Evolutionary conservation across 2,888 invertebrate genomes (phyloP), one percentile per base, ranked within the genome.

Genomic region (Acleris literana): DNA sequence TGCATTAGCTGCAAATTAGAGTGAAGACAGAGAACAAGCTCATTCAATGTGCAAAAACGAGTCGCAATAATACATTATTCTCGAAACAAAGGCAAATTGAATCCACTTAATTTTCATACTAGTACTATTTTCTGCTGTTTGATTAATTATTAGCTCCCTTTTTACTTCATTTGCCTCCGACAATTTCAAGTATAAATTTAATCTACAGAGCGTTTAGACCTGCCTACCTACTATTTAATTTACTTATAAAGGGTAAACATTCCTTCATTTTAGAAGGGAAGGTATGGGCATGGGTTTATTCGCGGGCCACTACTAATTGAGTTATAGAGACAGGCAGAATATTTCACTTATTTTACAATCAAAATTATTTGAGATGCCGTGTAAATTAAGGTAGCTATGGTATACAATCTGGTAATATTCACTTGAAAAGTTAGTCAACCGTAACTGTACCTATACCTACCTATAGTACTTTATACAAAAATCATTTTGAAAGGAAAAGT

Each of bases 1-100:
- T 56, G 61, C 60, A 57, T 66, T 66, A 62, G 52, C 52, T 33
- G 66, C 57, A 53, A 66, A 57, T 66, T 39, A 53, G 61, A 52
- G 33, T 13, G 56, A 59, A 49, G 48, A 55, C 29, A 59, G 48
- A 48, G 39, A 65, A 55, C 46, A n/a, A 43, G n/a, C 29, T 55
- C 43, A 22, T 13, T 11, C 43, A 11, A 3, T 46, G 56, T 5
- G 51, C 22, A 17, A 56, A 56, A 56, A 20, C 20, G 33, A 65
- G 48, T 46, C 48, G 48, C 20, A 20, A 44, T 44, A 16, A 20
- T 46, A 33, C 18, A 49, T 51, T 52, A 17, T 52, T 39, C 13
- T 39, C 4, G 4, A 4, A 25, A 51, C 57, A 57, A n/a, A 57
- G 49, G 43, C n/a, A 57, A 55, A 57, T 52, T 63, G 44, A 39